phyloP scores from a whole-genome alignment of 2,113 vertebrate genomes.

The Lichenostomus cassidix region DNA sequence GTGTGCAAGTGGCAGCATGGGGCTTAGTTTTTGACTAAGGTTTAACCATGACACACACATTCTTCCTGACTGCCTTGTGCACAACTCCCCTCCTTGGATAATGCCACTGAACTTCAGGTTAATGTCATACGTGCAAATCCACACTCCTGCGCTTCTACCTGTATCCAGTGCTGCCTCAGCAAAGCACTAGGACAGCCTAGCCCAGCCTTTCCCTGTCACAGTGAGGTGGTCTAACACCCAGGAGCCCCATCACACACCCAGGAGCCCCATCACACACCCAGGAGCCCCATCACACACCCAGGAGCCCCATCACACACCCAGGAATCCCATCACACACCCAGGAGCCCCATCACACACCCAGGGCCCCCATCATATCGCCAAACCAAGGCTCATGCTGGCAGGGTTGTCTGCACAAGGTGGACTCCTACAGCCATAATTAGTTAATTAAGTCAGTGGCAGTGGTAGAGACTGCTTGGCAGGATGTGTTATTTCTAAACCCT shows the following conservation, averaged over 20 bases:
- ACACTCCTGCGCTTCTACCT: rapidly evolving
- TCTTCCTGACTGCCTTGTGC: not conserved
- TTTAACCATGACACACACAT: not conserved
- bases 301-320: no score
- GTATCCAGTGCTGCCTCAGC: not conserved
- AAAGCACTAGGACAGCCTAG: not conserved
- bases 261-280: no score
- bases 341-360: no score
- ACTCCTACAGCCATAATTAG: not conserved
- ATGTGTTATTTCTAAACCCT: not conserved
- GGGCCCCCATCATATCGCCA: rapidly evolving
- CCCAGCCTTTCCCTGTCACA: not conserved
- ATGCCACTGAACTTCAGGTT: not conserved
- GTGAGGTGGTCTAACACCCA: no score
- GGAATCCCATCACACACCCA: no score
- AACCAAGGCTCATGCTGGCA: not conserved
- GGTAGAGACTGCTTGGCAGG: not conserved
- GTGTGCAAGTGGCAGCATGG: not conserved
- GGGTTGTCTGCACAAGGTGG: rapidly evolving
- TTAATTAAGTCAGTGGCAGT: not conserved
- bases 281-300: no score
- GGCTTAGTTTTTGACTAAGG: not conserved
- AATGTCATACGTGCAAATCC: not conserved
- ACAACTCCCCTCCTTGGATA: not conserved
- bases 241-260: no score